Base-by-base conservation (phyloP, 2,888 invertebrate genomes). In the Chironomus tentans region DNA sequence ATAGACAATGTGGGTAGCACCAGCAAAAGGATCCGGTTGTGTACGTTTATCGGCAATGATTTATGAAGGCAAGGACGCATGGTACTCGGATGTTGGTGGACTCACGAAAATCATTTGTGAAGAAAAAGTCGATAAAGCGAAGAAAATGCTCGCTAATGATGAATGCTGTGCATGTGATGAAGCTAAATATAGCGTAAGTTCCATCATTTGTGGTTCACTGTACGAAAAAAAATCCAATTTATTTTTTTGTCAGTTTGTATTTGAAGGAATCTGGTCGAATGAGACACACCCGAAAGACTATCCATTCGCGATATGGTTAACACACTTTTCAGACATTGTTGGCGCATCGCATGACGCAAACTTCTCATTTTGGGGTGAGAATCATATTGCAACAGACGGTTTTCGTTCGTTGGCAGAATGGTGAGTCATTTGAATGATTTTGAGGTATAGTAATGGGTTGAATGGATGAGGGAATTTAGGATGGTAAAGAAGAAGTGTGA, bases 241-340 rank as follows among this genome's bases (percentile, higher is more conserved):
- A n/a, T 18, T 38, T 18, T 77, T 18, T 76, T 80, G 81, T 2
- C 79, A 92, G 92, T 85, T 92, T 82, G 88, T 88, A 82, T 98
- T 93, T 82, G 92, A 97, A 84, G 98, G 98, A 0, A 87, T 96
- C 76, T 99, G 98, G 98, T 97, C 97, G 0, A 89, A 93, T 79
- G 90, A 92, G 81, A 97, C 97, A 0, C 98, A 99, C 83, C 98
- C 98, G 0, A 97, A 93, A 84, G 93, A 98, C 84, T 99, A 94
- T 84, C 98, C 98, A 0, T 89, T 88, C 81, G 92, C 94, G 61
- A 86, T 92, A 78, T 96, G 95, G 92, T 84, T 96, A 78, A 94
- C 97, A 0, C 97, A 98, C 84, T 99, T 98, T 87, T 97, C 97
- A 0, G 98, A 98, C 83, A 90, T 99, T 13, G 93, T 99, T 80